phyloP scores from a whole-genome alignment of 2,888 invertebrate genomes.

The Pandemis corylana region DNA sequence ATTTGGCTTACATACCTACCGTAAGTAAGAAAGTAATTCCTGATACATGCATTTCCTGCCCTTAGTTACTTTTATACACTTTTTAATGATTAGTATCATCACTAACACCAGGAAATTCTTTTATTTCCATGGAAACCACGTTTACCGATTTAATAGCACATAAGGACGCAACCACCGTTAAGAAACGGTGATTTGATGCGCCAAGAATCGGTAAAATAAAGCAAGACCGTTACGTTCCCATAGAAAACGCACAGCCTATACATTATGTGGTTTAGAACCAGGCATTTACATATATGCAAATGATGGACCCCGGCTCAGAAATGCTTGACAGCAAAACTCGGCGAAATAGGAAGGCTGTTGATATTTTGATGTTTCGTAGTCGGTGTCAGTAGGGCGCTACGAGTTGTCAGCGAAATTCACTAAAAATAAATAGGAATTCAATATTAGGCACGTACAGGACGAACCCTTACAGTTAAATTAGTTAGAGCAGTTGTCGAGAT shows the following conservation, averaged over 20 bases:
- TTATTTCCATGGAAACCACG: no score
- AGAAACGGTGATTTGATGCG: slow-evolving; percentile 39
- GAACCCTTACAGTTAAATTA: no score
- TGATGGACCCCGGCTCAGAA: slow-evolving; percentile 18
- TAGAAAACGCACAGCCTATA: slow-evolving; percentile 25
- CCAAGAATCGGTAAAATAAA: slow-evolving; percentile 40
- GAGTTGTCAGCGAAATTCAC: not conserved
- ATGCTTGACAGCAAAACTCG: slow-evolving; percentile 26
- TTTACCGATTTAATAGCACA: slow-evolving; percentile 26
- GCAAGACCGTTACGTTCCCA: slow-evolving; percentile 30
- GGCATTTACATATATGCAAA: slow-evolving; percentile 39
- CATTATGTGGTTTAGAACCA: slow-evolving; percentile 33
- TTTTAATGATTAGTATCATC: not conserved
- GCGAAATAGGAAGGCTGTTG: slow-evolving; percentile 11
- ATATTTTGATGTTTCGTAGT: not conserved
- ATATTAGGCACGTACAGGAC: no score
- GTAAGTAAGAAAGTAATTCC: no score
- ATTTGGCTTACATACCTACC: no score
- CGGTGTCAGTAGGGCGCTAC: not conserved
- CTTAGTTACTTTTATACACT: no score
- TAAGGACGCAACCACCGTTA: slow-evolving; percentile 40
- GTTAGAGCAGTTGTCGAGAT: no score
- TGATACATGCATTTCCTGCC: not conserved
- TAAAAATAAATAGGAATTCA: not conserved
- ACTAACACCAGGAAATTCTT: no score